These are phyloP conservation scores for Decapterus maruadsi DNA, from an alignment of 2,797 vertebrate species.

Conservation along the genomic window DNA sequence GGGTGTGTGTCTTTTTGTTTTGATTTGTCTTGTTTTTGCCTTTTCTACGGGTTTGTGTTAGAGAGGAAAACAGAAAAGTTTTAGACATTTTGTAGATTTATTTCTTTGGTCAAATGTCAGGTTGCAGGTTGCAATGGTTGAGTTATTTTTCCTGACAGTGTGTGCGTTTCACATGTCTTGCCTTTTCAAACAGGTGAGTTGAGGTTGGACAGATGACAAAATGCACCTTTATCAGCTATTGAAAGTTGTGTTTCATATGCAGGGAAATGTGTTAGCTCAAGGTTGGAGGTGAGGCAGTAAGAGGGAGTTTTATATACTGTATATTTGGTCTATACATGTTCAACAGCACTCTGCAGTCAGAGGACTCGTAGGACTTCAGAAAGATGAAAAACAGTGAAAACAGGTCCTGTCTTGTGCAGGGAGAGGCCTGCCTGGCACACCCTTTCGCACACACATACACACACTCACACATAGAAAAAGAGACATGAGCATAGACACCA, in stretches of 20 bases:
- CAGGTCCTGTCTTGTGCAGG: constrained; percentile 80
- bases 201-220: constrained; percentile 4
- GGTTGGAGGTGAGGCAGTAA: constrained; percentile 10
- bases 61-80: not conserved
- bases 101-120: constrained; percentile 8
- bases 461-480: not conserved
- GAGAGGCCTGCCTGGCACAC: constrained; percentile 74
- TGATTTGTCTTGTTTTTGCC: constrained; percentile 1
- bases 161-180: constrained; percentile 4
- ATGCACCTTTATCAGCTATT: not conserved
- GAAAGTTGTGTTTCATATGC: constrained; percentile 9
- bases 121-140: constrained; percentile 3
- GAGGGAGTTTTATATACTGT: constrained; percentile 12
- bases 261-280: constrained; percentile 2
- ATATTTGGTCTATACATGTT: constrained; percentile 64
- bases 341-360: constrained; percentile 55
- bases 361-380: constrained; percentile 52
- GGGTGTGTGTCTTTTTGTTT: not conserved
- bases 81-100: constrained; percentile 4
- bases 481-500: constrained; percentile 11
- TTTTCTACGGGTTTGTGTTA: constrained; percentile 62
- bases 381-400: constrained; percentile 50
- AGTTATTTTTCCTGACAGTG: constrained; percentile 1
- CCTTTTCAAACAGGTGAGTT: constrained; percentile 56
- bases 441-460: constrained; percentile 34